A percentile compares a stretch with the other conserved stretches of the same genome.
These are phyloP conservation scores for Paguma larvata DNA, from an alignment of 2,797 vertebrate species.

Conservation along the genomic window DNA sequence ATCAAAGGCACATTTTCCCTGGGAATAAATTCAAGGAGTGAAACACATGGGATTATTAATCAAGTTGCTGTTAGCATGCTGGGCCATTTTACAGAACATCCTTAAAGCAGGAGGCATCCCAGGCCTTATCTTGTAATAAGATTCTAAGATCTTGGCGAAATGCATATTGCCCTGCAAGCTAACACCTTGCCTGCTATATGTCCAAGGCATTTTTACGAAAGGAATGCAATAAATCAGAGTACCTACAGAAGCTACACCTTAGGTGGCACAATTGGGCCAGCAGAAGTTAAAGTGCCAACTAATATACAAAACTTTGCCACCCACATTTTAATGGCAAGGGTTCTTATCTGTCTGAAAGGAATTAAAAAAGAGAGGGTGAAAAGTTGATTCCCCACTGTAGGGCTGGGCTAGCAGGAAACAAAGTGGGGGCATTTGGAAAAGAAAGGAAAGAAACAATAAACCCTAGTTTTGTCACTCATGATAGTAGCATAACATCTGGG, in stretches of 20 bases:
- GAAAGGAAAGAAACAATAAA: not conserved
- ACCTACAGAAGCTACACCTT: constrained; percentile 85
- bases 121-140: constrained; percentile 68
- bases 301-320: constrained; percentile 79
- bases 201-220: constrained; percentile 70
- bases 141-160: constrained; percentile 75
- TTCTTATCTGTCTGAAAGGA: constrained; percentile 83
- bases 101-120: constrained; percentile 62
- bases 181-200: constrained; percentile 43
- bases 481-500: not conserved
- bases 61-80: constrained; percentile 47
- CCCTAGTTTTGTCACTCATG: not conserved
- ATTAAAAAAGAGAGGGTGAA: constrained; percentile 72
- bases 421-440: not conserved
- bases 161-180: constrained; percentile 66
- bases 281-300: constrained; percentile 83
- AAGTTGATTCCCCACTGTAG: constrained; percentile 75
- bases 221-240: constrained; percentile 85
- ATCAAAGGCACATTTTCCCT: constrained; percentile 78
- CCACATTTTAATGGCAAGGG: constrained; percentile 79
- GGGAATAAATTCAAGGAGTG: constrained; percentile 80
- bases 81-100: constrained; percentile 77
- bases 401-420: constrained; percentile 67
- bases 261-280: constrained; percentile 84
- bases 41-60: constrained; percentile 79